Percentiles rank a stretch among this genome's conserved stretches.
phyloP scores from a whole-genome alignment of 2,113 vertebrate genomes.

The Passer domesticus region DNA sequence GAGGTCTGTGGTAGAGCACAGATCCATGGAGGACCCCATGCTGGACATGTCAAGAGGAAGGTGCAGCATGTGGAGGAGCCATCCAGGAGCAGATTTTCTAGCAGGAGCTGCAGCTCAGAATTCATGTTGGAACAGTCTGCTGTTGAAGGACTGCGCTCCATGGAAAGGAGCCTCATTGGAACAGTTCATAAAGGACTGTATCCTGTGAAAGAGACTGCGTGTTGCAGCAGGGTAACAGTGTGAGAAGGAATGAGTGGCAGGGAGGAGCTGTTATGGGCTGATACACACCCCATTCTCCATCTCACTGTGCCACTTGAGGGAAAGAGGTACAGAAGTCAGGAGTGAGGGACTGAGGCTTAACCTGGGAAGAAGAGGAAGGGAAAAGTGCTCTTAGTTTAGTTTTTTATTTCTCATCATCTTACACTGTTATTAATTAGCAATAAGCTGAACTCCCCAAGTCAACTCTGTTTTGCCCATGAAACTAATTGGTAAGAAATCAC shows the following conservation, averaged over 20 bases:
- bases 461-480: not conserved
- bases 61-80: not conserved
- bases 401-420: not conserved
- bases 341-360: not conserved
- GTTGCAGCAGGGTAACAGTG: not conserved
- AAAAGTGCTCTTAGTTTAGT: not conserved
- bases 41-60: not conserved
- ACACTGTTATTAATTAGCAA: not conserved
- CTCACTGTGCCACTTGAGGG: not conserved
- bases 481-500: not conserved
- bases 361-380: not conserved
- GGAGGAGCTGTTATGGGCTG: not conserved
- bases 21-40: rapidly evolving
- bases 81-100: not conserved
- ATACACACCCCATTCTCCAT: not conserved
- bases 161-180: rapidly evolving
- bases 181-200: not conserved
- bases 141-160: not conserved
- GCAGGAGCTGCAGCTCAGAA: not conserved
- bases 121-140: not conserved
- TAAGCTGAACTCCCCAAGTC: not conserved
- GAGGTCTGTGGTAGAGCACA: not conserved
- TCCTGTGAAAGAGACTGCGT: rapidly evolving
- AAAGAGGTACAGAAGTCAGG: not conserved
- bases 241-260: not conserved